Evolutionary conservation across 1,140 invertebrate genomes (phyloP).

Genomic region (Gryon sp.): DNA sequence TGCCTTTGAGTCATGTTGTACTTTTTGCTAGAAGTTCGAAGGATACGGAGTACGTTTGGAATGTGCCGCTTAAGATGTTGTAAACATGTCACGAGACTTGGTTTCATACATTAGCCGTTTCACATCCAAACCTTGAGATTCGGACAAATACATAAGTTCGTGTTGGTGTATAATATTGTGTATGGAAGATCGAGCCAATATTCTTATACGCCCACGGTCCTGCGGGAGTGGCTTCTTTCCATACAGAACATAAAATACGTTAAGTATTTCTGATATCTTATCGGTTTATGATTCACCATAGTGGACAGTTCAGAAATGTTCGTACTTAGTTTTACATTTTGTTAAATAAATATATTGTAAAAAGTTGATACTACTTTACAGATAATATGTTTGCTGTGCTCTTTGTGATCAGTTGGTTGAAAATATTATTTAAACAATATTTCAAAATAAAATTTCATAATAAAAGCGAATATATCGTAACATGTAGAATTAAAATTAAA

Average conservation of each 20-base stretch:
- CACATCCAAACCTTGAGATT: slow-evolving; percentile 54
- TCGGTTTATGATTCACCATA: slow-evolving; percentile 48
- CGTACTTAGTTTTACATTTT: slow-evolving; percentile 17
- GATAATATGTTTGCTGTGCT: no score
- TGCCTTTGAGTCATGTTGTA: slow-evolving; percentile 53
- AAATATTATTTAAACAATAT: no score
- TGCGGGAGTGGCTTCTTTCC: slow-evolving; percentile 54
- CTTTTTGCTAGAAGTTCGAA: slow-evolving; percentile 47
- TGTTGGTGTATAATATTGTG: slow-evolving; percentile 35
- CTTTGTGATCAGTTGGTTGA: no score
- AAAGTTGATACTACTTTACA: no score
- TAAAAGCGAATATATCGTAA: no score
- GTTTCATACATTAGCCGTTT: slow-evolving; percentile 46
- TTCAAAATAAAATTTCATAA: no score
- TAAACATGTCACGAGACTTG: slow-evolving; percentile 59
- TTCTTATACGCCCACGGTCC: slow-evolving; percentile 58
- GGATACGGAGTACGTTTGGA: slow-evolving; percentile 58
- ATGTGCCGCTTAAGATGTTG: slow-evolving; percentile 54
- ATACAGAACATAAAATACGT: slow-evolving; percentile 49
- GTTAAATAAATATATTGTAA: slow-evolving; percentile 1
- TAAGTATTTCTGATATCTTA: slow-evolving; percentile 48
- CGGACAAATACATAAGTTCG: slow-evolving; percentile 43
- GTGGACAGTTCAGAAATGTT: slow-evolving; percentile 10
- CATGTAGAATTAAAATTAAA: no score
- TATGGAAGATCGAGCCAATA: slow-evolving; percentile 45